Evolutionary conservation across 2,113 vertebrate species (phyloP), one percentile per base, ranked within the genome.

Genomic region (Onychorhynchus coronatus): DNA sequence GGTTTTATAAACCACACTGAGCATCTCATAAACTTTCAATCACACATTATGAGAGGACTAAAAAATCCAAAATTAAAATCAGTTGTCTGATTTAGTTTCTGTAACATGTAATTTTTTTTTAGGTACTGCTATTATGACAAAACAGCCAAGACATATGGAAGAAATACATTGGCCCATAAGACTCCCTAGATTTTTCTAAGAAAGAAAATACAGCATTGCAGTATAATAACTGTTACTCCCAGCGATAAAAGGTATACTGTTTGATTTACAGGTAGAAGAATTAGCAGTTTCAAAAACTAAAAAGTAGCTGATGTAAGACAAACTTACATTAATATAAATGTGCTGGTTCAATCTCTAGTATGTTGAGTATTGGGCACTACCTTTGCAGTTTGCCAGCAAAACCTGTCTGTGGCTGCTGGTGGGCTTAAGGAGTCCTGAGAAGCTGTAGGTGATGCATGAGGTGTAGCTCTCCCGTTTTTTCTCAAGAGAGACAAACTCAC

Each of bases 1-100:
- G 91, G 81, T 79, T 97, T 96, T 96, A 96, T 95, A 97, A 97
- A 97, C 96, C 91, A 77, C 92, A 78, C 80, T 91, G 85, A 94
- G 88, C 90, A 92, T 72, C 86, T 96, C 92, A 85, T 82, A 96
- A 96, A 95, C 92, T 95, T 96, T 97, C 95, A 95, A 85, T 97
- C 91, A 96, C 73, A 81, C 56, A 61, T 93, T 97, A 92, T 89
- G 61, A 93, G 93, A 96, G 84, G 53, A 76, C 86, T 93, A 50
- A 97, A 95, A 96, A 90, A 78, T 95, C 68, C 79, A 93, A 94
- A 95, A 93, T 96, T 89, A 91, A 95, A 96, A 90, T 85, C 79
- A 76, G 91, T 90, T 93, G 85, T 85, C 42, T 76, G 73, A 93
- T 95, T 85, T 39, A 33, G 44, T 81, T 87, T 92, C 81, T 87